Percentiles rank a stretch among this genome's conserved stretches.
Conservation (phyloP, 2,888 invertebrate species). For the Neria commutata region DNA sequence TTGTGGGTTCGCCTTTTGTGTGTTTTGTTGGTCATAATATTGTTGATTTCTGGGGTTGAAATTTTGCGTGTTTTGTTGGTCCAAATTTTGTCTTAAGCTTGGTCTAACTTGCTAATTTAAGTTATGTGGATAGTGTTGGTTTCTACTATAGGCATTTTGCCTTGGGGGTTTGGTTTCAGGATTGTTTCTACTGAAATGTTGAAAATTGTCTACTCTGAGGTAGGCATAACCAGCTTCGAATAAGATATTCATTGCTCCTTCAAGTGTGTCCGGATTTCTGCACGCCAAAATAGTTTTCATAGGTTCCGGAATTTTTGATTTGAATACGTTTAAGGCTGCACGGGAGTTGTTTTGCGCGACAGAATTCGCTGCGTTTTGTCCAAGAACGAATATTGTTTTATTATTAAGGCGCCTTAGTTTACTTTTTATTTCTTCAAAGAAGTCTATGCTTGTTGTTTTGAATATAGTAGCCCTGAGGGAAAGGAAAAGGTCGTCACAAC, state of each 20-base stretch:
- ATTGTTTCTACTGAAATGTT: too few species aligned
- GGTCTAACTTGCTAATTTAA: too few species aligned
- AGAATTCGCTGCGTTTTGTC: slow-evolving; percentile 13
- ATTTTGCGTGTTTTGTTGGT: too few species aligned
- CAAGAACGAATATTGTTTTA: slow-evolving; percentile 20
- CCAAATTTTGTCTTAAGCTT: too few species aligned
- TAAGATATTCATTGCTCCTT: slow-evolving; percentile 29
- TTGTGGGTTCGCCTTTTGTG: too few species aligned
- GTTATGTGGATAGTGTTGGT: too few species aligned
- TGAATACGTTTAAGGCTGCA: slow-evolving; percentile 32
- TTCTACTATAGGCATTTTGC: too few species aligned
- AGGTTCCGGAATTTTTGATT: slow-evolving; percentile 33
- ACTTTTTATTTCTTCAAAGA: slow-evolving; percentile 28
- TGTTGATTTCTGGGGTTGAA: too few species aligned
- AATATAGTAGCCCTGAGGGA: slow-evolving; percentile 19
- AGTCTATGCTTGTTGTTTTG: slow-evolving; percentile 24
- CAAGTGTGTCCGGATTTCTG: slow-evolving; percentile 26
- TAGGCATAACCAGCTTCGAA: slow-evolving; percentile 17
- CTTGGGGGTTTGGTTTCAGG: too few species aligned
- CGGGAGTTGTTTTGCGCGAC: slow-evolving; percentile 25
- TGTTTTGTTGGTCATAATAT: too few species aligned
- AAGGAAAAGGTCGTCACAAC: slow-evolving; percentile 25
- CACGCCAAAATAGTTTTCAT: slow-evolving; percentile 27
- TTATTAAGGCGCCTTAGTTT: slow-evolving; percentile 24
- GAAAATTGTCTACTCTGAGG: not conserved